Conservation (phyloP, 2,797 vertebrate genomes). For the Sciurus vulgaris region DNA sequence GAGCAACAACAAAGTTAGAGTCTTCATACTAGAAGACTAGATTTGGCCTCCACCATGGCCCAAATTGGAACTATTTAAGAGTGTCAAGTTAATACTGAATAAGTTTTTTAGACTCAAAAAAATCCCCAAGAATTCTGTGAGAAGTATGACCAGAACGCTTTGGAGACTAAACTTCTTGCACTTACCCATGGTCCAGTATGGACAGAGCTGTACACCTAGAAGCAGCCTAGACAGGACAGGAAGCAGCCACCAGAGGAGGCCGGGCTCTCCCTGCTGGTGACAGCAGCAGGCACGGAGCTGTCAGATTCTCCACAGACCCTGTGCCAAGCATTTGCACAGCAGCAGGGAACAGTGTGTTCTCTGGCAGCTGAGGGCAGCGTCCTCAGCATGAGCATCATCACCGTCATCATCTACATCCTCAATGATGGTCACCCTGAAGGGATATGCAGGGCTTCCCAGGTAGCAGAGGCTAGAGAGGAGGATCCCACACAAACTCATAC, state of each 20-base stretch:
- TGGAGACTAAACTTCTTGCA: neutral
- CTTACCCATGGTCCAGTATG: neutral
- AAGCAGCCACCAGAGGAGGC: neutral
- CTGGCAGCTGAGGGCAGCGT: rapidly evolving
- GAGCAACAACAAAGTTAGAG: neutral
- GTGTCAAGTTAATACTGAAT: neutral
- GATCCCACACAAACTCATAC: neutral
- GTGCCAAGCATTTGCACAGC: neutral
- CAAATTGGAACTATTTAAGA: neutral
- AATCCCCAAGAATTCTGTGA: neutral
- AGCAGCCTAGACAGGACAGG: no score
- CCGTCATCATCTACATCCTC: rapidly evolving
- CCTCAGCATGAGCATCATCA: neutral
- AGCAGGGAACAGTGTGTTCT: neutral
- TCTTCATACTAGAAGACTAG: neutral
- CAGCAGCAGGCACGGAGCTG: no score
- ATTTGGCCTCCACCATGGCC: neutral
- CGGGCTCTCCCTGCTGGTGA: rapidly evolving
- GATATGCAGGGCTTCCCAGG: neutral
- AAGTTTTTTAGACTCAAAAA: neutral
- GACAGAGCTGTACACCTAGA: neutral
- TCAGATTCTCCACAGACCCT: rapidly evolving
- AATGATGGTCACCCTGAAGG: rapidly evolving
- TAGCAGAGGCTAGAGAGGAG: neutral
- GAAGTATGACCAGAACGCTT: neutral